These are phyloP conservation scores for Drosophila pseudoananassae DNA, from an alignment of 1,140 invertebrate species.

Conservation along the genomic window DNA sequence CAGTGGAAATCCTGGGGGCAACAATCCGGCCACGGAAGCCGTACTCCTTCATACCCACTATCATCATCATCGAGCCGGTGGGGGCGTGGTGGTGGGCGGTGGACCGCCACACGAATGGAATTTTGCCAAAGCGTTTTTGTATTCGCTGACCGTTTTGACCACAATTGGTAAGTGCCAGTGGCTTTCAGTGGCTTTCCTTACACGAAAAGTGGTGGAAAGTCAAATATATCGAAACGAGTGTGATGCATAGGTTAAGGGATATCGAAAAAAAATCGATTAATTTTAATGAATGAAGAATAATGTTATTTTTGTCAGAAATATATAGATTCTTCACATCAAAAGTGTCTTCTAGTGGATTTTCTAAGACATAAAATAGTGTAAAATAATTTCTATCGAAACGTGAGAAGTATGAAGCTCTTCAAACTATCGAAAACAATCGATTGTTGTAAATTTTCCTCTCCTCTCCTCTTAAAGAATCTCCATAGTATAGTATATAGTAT, in stretches of 20 bases:
- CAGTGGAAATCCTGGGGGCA: slow-evolving; percentile 25
- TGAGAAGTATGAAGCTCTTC: too few species aligned
- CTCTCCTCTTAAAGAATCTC: too few species aligned
- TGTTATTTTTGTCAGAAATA: too few species aligned
- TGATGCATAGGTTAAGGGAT: background rate
- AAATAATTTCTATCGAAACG: too few species aligned
- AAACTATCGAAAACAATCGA: too few species aligned
- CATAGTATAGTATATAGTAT: too few species aligned
- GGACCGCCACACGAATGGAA: slow-evolving; percentile 92
- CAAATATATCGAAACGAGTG: background rate
- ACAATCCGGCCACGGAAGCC: slow-evolving; percentile 85
- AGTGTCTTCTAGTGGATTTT: too few species aligned
- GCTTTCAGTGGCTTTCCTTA: slow-evolving; percentile 26
- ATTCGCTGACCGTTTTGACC: slow-evolving; percentile 97
- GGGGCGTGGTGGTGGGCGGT: slow-evolving; percentile 54
- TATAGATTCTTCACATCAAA: too few species aligned
- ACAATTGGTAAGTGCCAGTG: slow-evolving; percentile 93
- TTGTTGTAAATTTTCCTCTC: too few species aligned
- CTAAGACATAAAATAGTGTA: too few species aligned
- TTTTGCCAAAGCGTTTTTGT: slow-evolving; percentile 96
- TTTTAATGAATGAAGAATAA: background rate
- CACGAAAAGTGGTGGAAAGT: slow-evolving; percentile 1
- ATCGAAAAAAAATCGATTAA: background rate
- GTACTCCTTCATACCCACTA: slow-evolving; percentile 75
- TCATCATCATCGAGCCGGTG: slow-evolving; percentile 84